These are phyloP conservation scores for Miichthys miiuy DNA, from an alignment of 2,797 vertebrate species.

Conservation along the genomic window DNA sequence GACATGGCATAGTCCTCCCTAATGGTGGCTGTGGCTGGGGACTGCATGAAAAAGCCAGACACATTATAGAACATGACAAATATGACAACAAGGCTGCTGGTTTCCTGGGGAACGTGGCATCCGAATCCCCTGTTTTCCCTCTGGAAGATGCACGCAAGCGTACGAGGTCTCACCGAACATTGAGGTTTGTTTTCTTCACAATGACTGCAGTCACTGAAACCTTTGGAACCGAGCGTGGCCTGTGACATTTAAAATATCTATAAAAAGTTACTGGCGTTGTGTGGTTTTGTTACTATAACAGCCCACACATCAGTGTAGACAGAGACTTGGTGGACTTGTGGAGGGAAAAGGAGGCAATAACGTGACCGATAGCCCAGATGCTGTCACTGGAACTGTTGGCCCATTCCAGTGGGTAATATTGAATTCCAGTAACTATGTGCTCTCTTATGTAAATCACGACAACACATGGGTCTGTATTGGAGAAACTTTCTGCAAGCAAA, in stretches of 20 bases:
- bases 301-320: slow-evolving; percentile 31
- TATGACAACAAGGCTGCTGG: slow-evolving; percentile 70
- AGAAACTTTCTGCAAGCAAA: slow-evolving; percentile 68
- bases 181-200: slow-evolving; percentile 36
- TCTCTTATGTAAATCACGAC: slow-evolving; percentile 57
- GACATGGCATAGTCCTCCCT: slow-evolving; percentile 80
- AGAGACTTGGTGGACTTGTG: slow-evolving; percentile 42
- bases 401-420: slow-evolving; percentile 50
- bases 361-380: slow-evolving; percentile 29
- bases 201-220: slow-evolving; percentile 29
- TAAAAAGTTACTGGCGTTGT: slow-evolving; percentile 38
- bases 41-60: slow-evolving; percentile 68
- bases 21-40: slow-evolving; percentile 72
- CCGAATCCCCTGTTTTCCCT: slow-evolving; percentile 40
- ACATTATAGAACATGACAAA: slow-evolving; percentile 69
- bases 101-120: slow-evolving; percentile 66
- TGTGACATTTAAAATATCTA: slow-evolving; percentile 65
- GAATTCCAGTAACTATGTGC: slow-evolving; percentile 64
- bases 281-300: slow-evolving; percentile 44
- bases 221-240: slow-evolving; percentile 16
- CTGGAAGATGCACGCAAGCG: slow-evolving; percentile 40
- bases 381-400: slow-evolving; percentile 50
- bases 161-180: slow-evolving; percentile 40
- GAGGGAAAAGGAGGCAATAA: slow-evolving; percentile 20
- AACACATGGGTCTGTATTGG: slow-evolving; percentile 56